phyloP scores from a whole-genome alignment of 1,140 invertebrate species.

The Heliconius hermathena region DNA sequence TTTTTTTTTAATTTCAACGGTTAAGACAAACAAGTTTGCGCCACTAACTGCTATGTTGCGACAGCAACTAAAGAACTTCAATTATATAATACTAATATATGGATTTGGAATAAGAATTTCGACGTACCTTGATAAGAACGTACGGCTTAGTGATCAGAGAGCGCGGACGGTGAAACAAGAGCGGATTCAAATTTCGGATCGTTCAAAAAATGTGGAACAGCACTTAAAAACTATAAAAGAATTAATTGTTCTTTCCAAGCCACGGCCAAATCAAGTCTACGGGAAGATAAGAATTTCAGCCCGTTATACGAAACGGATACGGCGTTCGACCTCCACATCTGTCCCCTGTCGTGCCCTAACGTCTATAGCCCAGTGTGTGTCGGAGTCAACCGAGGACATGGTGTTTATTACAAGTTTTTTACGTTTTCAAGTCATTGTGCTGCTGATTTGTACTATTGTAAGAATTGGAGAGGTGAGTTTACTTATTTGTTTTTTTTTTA shows the following conservation, averaged over 20 bases:
- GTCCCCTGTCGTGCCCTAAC: constrained; percentile 54
- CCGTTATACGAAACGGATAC: constrained; percentile 54
- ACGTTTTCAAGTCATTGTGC: constrained; percentile 63
- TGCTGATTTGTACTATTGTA: constrained; percentile 61
- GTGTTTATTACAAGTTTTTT: constrained; percentile 58
- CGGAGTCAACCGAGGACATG: constrained; percentile 48
- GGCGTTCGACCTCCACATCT: constrained; percentile 53
- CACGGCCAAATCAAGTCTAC: constrained; percentile 21
- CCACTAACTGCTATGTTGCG: no score
- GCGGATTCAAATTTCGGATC: no score
- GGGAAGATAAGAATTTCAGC: constrained; percentile 29
- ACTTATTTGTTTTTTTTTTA: neutral
- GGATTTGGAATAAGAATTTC: no score
- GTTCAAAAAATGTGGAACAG: neutral
- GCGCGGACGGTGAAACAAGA: no score
- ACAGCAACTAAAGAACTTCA: no score
- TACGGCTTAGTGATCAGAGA: no score
- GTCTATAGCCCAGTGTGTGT: constrained; percentile 59
- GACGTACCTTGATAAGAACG: no score
- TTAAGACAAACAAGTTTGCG: no score
- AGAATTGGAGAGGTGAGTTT: constrained; percentile 52
- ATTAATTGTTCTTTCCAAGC: neutral
- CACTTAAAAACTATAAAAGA: no score
- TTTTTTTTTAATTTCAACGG: no score
- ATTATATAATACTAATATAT: no score